phyloP scores from a whole-genome alignment of 2,113 vertebrate species.

The Dicerorhinus sumatrensis region DNA sequence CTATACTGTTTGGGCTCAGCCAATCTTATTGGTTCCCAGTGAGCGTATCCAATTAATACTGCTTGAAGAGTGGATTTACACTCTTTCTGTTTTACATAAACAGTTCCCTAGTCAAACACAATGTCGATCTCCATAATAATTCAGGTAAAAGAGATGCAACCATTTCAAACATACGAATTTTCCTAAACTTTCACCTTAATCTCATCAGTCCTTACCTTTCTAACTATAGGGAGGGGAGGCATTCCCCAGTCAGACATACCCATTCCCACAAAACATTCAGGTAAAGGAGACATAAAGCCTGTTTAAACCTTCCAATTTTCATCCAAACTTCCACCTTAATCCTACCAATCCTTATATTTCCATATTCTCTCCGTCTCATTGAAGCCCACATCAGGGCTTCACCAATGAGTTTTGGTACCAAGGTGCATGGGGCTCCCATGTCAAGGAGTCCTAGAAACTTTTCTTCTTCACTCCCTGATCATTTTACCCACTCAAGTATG shows the following conservation, averaged over 20 bases:
- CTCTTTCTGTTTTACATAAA: not conserved
- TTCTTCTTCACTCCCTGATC: not conserved
- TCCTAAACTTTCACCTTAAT: not conserved
- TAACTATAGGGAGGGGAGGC: not conserved
- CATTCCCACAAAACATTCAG: not conserved
- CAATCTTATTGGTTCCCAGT: not conserved
- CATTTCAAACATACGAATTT: not conserved
- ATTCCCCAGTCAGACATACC: accelerated
- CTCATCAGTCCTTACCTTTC: not conserved
- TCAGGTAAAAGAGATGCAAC: not conserved
- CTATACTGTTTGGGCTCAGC: not conserved
- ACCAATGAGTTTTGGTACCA: not conserved
- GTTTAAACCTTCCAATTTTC: not conserved
- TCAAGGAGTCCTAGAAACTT: not conserved
- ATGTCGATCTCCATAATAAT: not conserved
- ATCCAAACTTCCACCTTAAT: not conserved
- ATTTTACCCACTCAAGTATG: not conserved
- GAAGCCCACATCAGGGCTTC: not conserved
- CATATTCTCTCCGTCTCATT: not conserved
- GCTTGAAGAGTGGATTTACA: not conserved
- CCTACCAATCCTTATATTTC: not conserved
- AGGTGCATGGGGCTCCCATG: not conserved
- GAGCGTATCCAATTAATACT: not conserved
- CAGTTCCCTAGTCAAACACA: not conserved
- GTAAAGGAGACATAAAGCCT: not conserved